Evolutionary conservation across 2,113 vertebrate species (phyloP).

Genomic region (Sciurus niger): DNA sequence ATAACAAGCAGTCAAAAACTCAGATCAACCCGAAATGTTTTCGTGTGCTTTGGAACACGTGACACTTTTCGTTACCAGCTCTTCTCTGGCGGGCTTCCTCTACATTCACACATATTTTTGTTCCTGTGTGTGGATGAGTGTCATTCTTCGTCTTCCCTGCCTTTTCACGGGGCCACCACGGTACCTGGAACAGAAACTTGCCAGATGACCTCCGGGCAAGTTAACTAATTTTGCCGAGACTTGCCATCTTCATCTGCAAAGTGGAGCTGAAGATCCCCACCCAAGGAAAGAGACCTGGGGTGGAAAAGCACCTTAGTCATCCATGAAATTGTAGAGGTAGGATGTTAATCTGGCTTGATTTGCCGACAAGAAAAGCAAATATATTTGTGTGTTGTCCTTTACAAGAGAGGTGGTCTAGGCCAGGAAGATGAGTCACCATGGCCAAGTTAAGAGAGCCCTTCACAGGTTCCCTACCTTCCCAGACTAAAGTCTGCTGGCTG

Average conservation of each 20-base stretch:
- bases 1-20: background rate
- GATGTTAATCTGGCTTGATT: background rate
- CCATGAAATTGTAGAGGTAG: background rate
- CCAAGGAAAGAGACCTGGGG: background rate
- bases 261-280: background rate
- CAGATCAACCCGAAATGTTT: background rate
- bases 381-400: background rate
- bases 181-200: background rate
- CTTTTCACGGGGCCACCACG: rapidly evolving
- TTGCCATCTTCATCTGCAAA: background rate
- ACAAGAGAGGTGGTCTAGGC: background rate
- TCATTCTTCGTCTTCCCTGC: background rate
- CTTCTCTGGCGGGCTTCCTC: background rate
- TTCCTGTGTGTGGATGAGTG: background rate
- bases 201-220: background rate
- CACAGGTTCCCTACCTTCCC: background rate
- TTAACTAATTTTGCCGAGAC: background rate
- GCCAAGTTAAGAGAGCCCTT: background rate
- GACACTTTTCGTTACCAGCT: background rate
- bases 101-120: background rate
- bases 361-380: background rate
- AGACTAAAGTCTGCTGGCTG: background rate
- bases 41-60: background rate
- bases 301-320: background rate
- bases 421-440: background rate